These are phyloP conservation scores for Gobio gobio DNA, from an alignment of 2,113 vertebrate genomes.

Conservation along the genomic window DNA sequence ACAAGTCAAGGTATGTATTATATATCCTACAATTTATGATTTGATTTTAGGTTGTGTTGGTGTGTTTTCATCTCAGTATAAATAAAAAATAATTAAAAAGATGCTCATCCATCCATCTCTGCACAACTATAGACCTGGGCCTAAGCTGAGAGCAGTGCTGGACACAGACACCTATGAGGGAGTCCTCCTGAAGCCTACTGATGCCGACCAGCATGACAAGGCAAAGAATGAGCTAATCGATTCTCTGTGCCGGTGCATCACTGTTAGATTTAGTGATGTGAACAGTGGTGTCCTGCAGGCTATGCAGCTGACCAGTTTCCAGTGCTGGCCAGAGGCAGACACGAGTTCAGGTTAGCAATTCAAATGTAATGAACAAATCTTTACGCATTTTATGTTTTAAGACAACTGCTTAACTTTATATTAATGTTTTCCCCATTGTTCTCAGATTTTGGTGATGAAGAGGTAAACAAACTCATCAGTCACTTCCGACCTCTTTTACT, in stretches of 20 bases:
- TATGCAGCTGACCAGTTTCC: background rate
- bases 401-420: background rate
- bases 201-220: background rate
- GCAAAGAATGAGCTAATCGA: background rate
- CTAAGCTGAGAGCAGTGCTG: too few relatives aligned
- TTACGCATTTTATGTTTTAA: background rate
- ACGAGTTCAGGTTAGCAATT: background rate
- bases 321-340: background rate
- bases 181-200: background rate
- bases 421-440: background rate
- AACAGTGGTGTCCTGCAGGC: background rate
- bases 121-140: too few relatives aligned
- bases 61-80: too few relatives aligned
- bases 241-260: constrained; percentile 3
- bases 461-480: background rate
- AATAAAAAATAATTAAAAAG: too few relatives aligned
- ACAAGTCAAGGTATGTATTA: too few relatives aligned
- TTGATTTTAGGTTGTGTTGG: too few relatives aligned
- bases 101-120: too few relatives aligned
- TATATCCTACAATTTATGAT: too few relatives aligned
- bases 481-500: background rate
- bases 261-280: background rate
- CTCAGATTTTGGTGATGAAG: constrained; percentile 6
- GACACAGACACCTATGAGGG: background rate
- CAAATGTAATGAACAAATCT: background rate